phyloP scores from a whole-genome alignment of 1,140 invertebrate genomes.

The Drosophila teissieri region DNA sequence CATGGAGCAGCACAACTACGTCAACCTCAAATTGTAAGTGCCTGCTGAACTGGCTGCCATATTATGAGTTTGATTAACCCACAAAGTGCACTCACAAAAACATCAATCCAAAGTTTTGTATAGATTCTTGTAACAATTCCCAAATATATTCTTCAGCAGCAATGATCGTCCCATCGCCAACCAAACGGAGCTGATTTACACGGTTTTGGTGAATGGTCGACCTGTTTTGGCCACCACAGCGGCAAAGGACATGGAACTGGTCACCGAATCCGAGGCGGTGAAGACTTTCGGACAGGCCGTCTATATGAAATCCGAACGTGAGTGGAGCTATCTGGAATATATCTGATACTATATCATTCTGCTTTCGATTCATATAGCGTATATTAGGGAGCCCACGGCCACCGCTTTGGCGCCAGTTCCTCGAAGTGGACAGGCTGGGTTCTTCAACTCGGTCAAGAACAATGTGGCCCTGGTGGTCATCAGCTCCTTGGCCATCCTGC shows the following conservation, averaged over 20 bases:
- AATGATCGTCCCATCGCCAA: conserved; percentile 75
- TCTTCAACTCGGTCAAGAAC: conserved; percentile 86
- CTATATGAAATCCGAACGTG: conserved; percentile 93
- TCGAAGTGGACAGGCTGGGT: conserved; percentile 87
- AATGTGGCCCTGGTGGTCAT: conserved; percentile 81
- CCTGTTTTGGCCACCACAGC: conserved; percentile 91
- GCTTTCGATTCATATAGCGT: conserved; percentile 84
- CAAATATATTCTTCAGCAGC: conserved; percentile 21
- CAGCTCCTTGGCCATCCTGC: conserved; percentile 86
- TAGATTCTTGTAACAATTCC: background rate
- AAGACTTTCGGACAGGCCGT: conserved; percentile 90
- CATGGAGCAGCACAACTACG: conserved; percentile 59
- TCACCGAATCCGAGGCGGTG: conserved; percentile 90
- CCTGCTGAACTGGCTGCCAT: conserved; percentile 14
- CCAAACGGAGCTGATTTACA: conserved; percentile 88
- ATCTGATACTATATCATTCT: background rate
- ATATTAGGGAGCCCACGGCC: conserved; percentile 87
- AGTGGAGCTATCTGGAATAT: conserved; percentile 67
- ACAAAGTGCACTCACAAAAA: conserved; percentile 3
- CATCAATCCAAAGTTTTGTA: background rate
- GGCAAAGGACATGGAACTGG: conserved; percentile 91
- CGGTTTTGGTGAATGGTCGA: conserved; percentile 90
- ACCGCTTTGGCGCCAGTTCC: conserved; percentile 87
- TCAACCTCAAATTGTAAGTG: conserved; percentile 82
- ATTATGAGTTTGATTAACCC: conserved; percentile 19